Conservation (phyloP, 2,797 vertebrate genomes). For the Lithobates pipiens region DNA sequence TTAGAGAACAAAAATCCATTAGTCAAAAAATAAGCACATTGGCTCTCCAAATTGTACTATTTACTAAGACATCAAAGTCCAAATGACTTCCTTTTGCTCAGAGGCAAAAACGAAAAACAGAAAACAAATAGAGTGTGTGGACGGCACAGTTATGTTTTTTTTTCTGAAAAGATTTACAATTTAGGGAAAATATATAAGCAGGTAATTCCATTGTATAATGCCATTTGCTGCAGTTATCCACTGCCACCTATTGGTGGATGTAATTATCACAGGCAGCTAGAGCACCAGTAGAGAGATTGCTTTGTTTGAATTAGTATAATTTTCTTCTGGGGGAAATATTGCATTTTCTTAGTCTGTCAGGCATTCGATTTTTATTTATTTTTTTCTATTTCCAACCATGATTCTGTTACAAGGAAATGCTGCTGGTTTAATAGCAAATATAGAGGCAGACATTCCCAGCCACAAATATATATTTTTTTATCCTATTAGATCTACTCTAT, state of each 20-base stretch:
- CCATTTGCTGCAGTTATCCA: constrained; percentile 65
- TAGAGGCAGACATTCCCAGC: too few species aligned
- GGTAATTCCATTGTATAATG: background rate
- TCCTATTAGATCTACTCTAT: too few species aligned
- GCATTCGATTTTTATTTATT: too few species aligned
- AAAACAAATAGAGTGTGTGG: constrained; percentile 24
- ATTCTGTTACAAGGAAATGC: too few species aligned
- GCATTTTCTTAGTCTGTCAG: too few species aligned
- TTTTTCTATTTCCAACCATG: too few species aligned
- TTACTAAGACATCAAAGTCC: constrained; percentile 48
- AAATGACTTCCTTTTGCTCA: constrained; percentile 48
- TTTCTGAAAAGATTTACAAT: constrained; percentile 42
- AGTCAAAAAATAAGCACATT: constrained; percentile 14
- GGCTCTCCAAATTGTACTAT: constrained; percentile 34
- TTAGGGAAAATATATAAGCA: constrained; percentile 27
- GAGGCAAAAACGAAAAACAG: background rate
- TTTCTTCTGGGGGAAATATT: too few species aligned
- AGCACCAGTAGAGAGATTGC: constrained; percentile 21
- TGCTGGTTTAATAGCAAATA: too few species aligned
- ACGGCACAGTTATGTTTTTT: constrained; percentile 30
- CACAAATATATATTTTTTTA: too few species aligned
- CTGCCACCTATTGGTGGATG: constrained; percentile 76
- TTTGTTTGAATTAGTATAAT: background rate
- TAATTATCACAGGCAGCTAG: constrained; percentile 69
- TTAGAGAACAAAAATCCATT: constrained; percentile 14